Conservation (phyloP, 2,797 vertebrate genomes). For the Amphiprion clarkii region DNA sequence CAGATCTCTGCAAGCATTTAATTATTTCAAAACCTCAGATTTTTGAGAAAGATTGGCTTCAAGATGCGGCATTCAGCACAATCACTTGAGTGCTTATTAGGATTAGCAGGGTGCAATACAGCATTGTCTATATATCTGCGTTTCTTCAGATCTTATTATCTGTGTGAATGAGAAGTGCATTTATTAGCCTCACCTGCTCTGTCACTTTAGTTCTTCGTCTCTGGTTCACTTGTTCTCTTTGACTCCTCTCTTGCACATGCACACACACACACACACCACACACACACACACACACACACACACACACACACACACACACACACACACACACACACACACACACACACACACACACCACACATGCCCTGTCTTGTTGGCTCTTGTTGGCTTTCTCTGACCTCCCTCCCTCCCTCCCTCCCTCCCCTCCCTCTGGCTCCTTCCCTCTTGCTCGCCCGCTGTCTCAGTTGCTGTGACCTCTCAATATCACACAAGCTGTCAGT, state of each 20-base stretch:
- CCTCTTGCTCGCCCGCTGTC: slow-evolving; percentile 41
- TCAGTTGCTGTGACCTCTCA: slow-evolving; percentile 69
- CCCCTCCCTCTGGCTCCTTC: neutral
- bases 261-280: no score
- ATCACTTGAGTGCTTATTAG: neutral
- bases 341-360: neutral
- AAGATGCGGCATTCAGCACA: neutral
- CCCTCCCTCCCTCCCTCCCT: slow-evolving; percentile 1
- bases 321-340: neutral
- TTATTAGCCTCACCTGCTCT: slow-evolving; percentile 2
- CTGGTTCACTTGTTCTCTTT: slow-evolving; percentile 31
- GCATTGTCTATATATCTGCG: slow-evolving; percentile 1
- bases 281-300: neutral
- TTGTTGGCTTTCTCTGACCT: slow-evolving; percentile 41
- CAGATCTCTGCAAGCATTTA: neutral
- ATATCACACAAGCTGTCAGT: slow-evolving; percentile 75
- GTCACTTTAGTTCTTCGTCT: neutral
- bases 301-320: neutral
- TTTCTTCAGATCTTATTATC: slow-evolving; percentile 5
- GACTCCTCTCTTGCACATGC: neutral
- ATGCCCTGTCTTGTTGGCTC: slow-evolving; percentile 22
- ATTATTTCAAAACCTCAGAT: neutral
- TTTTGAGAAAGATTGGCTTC: neutral
- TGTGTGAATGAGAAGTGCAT: neutral
- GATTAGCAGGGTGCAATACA: neutral